A percentile compares a stretch with the other conserved stretches of the same genome.
Conservation (phyloP, 1,140 invertebrate species). For the Heliconius hermathena region DNA sequence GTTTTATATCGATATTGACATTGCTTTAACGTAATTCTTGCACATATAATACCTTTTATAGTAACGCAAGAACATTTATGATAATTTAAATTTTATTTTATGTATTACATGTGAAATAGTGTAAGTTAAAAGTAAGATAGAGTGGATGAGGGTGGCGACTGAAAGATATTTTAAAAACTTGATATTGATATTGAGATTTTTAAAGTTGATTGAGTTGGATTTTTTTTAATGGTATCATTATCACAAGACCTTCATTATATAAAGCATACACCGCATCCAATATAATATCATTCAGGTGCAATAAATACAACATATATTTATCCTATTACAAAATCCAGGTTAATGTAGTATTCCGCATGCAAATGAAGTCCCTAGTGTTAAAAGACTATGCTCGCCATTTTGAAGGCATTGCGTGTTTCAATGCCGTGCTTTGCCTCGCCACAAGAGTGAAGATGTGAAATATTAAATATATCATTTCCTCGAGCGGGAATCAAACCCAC, state of each 20-base stretch:
- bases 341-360: too few relatives aligned
- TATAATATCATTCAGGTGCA: background rate
- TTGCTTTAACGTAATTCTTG: conserved; percentile 7
- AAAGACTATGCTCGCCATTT: too few relatives aligned
- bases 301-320: background rate
- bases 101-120: background rate
- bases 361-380: too few relatives aligned
- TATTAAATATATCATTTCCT: too few relatives aligned
- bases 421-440: too few relatives aligned
- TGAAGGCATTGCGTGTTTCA: too few relatives aligned
- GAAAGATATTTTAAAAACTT: background rate
- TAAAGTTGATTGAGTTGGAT: background rate
- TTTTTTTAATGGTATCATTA: background rate
- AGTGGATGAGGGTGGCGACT: background rate
- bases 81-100: conserved; percentile 1
- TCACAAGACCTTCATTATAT: background rate
- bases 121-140: background rate
- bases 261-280: background rate
- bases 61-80: background rate
- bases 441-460: too few relatives aligned
- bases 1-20: conserved; percentile 10
- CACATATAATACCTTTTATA: background rate
- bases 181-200: background rate
- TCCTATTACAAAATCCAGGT: background rate
- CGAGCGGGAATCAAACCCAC: too few relatives aligned